These are phyloP conservation scores for Centropus unirufus DNA, from an alignment of 2,113 vertebrate species.

Conservation along the genomic window DNA sequence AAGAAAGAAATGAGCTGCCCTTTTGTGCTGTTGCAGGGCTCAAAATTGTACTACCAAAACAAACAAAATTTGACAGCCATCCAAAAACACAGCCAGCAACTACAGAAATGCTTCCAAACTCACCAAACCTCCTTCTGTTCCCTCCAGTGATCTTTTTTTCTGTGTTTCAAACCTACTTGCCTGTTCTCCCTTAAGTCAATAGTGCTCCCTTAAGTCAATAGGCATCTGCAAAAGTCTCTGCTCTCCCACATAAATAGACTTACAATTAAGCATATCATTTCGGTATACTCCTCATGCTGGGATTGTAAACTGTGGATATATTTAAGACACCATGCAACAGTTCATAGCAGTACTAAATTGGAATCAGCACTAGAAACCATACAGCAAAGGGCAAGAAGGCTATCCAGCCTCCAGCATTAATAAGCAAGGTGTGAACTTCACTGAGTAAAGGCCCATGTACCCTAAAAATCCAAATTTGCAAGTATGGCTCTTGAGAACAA, in stretches of 20 bases:
- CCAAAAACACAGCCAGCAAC: background rate
- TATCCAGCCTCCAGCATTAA: background rate
- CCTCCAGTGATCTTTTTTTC: accelerated
- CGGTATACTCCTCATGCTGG: background rate
- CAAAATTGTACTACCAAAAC: background rate
- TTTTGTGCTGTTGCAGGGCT: background rate
- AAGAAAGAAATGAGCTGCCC: background rate
- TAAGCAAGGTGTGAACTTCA: background rate
- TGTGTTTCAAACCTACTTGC: background rate
- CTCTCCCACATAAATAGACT: background rate
- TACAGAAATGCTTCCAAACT: background rate
- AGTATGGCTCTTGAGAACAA: background rate
- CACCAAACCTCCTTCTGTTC: background rate
- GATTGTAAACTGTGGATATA: background rate
- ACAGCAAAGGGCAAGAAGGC: background rate
- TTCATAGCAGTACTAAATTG: background rate
- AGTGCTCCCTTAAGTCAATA: background rate
- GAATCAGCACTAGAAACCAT: background rate
- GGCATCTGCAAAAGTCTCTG: background rate
- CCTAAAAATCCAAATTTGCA: background rate
- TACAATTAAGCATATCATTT: background rate
- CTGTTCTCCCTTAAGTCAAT: background rate
- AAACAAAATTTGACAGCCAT: background rate
- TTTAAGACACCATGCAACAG: background rate
- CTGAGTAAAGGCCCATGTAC: background rate